A percentile compares a stretch with the other conserved stretches of the same genome.
These are phyloP conservation scores for Exephanes ischioxanthus DNA, from an alignment of 2,888 invertebrate genomes.

Conservation along the genomic window DNA sequence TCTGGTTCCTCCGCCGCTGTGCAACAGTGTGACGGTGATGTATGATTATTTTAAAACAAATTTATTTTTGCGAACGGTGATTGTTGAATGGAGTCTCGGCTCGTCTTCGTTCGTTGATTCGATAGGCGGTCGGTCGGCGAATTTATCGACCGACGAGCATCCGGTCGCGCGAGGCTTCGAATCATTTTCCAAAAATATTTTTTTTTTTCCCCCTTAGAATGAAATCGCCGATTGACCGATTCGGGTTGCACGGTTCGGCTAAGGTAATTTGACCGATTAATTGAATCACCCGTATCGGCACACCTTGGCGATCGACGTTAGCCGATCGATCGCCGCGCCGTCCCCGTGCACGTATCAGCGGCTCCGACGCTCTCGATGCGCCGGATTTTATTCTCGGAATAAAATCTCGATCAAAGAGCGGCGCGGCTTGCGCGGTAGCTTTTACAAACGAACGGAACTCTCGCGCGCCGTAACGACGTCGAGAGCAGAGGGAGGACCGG, in stretches of 20 bases:
- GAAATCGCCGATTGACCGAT: too few relatives aligned
- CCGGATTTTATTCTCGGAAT: conserved; percentile 63
- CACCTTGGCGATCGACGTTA: not conserved
- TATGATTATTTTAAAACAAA: not conserved
- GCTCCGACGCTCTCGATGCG: conserved; percentile 23
- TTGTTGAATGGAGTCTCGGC: not conserved
- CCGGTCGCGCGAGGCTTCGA: too few relatives aligned
- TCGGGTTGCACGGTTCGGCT: too few relatives aligned
- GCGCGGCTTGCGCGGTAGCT: conserved; percentile 26
- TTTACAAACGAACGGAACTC: conserved; percentile 59
- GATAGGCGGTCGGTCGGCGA: too few relatives aligned
- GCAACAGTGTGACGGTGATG: conserved; percentile 26
- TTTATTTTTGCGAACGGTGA: not conserved
- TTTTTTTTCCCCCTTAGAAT: too few relatives aligned
- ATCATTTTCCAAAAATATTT: too few relatives aligned
- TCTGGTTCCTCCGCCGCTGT: conserved; percentile 31
- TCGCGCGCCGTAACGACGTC: conserved; percentile 41
- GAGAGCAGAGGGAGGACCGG: conserved; percentile 11
- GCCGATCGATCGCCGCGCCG: conserved; percentile 6
- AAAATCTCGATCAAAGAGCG: conserved; percentile 68
- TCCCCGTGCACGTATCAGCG: not conserved
- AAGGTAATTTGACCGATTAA: too few relatives aligned
- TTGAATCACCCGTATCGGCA: too few relatives aligned
- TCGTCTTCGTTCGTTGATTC: too few relatives aligned
- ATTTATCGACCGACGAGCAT: too few relatives aligned